Evolutionary conservation across 1,140 invertebrate species (phyloP).

Genomic region (Coelopa frigida): DNA sequence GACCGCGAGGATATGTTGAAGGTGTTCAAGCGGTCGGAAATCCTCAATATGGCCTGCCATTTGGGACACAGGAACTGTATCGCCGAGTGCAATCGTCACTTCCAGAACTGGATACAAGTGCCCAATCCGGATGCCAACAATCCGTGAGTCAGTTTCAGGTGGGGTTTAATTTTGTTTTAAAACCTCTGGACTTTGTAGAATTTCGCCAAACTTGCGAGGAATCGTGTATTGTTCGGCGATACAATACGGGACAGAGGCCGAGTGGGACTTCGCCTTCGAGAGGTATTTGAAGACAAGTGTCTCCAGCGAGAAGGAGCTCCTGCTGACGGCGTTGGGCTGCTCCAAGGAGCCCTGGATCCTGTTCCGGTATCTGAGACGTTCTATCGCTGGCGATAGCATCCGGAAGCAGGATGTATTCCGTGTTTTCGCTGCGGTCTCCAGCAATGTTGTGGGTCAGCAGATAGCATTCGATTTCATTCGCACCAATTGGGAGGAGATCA

Average conservation of each 20-base stretch:
- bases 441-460: conserved; percentile 62
- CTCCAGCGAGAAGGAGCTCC: conserved; percentile 65
- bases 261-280: conserved; percentile 81
- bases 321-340: conserved; percentile 72
- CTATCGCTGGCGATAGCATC: conserved; percentile 65
- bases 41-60: conserved; percentile 61
- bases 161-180: background rate
- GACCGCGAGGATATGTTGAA: conserved; percentile 52
- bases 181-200: conserved; percentile 34
- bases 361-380: conserved; percentile 64
- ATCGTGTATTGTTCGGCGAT: conserved; percentile 82
- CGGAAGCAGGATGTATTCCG: conserved; percentile 69
- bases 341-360: conserved; percentile 69
- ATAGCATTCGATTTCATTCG: conserved; percentile 68
- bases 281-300: conserved; percentile 65
- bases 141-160: conserved; percentile 52
- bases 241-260: conserved; percentile 63
- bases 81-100: conserved; percentile 57
- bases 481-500: conserved; percentile 62
- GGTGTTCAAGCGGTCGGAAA: conserved; percentile 61
- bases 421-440: conserved; percentile 65
- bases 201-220: conserved; percentile 70
- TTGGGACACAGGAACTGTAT: conserved; percentile 64
- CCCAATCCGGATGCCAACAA: conserved; percentile 63
- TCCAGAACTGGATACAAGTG: conserved; percentile 61